These are phyloP conservation scores for Ridgeia piscesae DNA, from an alignment of 1,140 invertebrate species.

Conservation along the genomic window DNA sequence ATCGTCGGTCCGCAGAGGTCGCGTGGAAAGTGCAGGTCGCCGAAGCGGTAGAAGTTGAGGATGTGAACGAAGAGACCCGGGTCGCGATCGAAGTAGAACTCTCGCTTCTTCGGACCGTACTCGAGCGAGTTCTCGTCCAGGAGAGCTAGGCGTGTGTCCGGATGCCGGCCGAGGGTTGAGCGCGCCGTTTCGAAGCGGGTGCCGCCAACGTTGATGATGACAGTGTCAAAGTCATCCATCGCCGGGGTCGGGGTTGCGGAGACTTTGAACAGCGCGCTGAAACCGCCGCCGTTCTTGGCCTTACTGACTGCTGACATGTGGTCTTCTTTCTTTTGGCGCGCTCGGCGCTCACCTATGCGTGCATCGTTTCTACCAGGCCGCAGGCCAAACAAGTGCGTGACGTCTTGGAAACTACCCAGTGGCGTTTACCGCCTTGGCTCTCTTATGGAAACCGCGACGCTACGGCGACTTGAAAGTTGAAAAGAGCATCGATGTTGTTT, in stretches of 20 bases:
- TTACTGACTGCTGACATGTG: not conserved
- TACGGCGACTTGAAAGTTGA: no score
- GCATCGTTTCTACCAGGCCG: not conserved
- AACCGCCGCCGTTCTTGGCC: not conserved
- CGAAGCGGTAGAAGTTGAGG: conserved; percentile 38
- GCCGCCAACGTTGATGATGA: conserved; percentile 37
- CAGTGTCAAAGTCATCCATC: conserved; percentile 15
- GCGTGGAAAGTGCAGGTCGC: conserved; percentile 37
- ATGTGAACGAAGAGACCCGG: conserved; percentile 40
- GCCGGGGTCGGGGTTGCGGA: not conserved
- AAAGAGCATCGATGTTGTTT: not conserved
- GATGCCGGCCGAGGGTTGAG: conserved; percentile 33
- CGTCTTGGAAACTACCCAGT: not conserved
- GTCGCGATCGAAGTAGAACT: conserved; percentile 40
- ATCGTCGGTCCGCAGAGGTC: conserved; percentile 38
- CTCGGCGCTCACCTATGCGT: not conserved
- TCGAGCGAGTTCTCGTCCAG: conserved; percentile 32
- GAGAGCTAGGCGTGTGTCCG: conserved; percentile 32
- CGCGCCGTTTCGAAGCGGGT: conserved; percentile 33
- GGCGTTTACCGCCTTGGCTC: not conserved
- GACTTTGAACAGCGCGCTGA: not conserved
- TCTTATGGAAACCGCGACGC: no score
- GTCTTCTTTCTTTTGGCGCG: conserved; percentile 1
- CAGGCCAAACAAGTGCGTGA: not conserved
- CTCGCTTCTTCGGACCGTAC: conserved; percentile 32